phyloP scores from a whole-genome alignment of 2,888 invertebrate species.

The Lithophane semibrunnea region DNA sequence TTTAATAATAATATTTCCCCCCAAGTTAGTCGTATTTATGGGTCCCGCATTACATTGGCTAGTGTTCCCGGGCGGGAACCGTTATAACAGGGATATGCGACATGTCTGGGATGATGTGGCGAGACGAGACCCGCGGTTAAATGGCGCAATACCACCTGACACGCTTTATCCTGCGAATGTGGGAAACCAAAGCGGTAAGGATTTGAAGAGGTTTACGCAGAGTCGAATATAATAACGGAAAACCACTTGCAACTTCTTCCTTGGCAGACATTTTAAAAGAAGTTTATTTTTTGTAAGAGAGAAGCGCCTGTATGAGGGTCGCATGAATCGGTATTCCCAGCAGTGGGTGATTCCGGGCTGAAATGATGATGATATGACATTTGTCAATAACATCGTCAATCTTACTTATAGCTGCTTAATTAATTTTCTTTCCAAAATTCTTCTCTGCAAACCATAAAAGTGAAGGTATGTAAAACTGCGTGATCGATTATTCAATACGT shows the following conservation, averaged over 20 bases:
- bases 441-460: neutral
- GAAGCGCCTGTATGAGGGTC: neutral
- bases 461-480: neutral
- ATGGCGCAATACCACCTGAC: constrained; percentile 46
- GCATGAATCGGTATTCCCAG: neutral
- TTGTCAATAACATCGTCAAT: neutral
- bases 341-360: neutral
- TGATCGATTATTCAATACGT: neutral
- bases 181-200: constrained; percentile 19
- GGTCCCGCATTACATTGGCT: neutral
- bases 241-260: neutral
- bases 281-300: neutral
- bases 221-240: neutral
- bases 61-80: neutral
- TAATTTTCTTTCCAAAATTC: neutral
- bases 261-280: neutral
- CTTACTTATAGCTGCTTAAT: neutral
- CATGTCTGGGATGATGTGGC: constrained; percentile 13
- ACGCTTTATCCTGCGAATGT: constrained; percentile 38
- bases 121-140: constrained; percentile 1
- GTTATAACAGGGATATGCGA: constrained; percentile 12
- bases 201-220: neutral
- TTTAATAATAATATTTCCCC: neutral
- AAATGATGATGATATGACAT: neutral
- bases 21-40: neutral